Base-by-base conservation (phyloP, 2,888 invertebrate genomes). In the Netelia inedita region DNA sequence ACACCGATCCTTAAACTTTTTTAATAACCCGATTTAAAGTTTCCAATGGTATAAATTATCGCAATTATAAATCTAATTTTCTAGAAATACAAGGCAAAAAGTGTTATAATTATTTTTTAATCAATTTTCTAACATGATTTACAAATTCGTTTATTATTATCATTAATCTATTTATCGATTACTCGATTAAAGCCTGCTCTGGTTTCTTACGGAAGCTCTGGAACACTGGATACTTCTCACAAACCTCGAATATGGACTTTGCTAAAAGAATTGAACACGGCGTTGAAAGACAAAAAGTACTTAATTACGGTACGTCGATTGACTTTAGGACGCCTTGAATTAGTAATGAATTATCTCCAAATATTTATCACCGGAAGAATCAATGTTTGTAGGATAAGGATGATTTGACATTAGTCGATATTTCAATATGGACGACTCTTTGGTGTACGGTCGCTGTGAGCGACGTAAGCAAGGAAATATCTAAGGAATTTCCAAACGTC, bases 361-460 rank as follows among this genome's bases (percentile, higher is more conserved):
- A 61, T 43, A 53, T 75, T 75, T 71, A 35, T 53, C 23, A 14
- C n/a, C 1, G 35, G 46, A 41, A 50, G 57, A 53, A 74, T 68
- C 46, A 82, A 83, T 79, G 74, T 16, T 75, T 95, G 74, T 92
- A 96, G 96, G 94, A 95, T 81, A 95, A 95, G 86, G 80, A 79
- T 85, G 83, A 88, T 75, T 69, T 97, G 35, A 95, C 96, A 21
- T 94, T 96, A 2, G 96, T 96, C 0, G 98, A 98, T 93, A 94
- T 97, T 75, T 95, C 96, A 2, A 94, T 97, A 84, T 98, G 97
- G 97, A 95, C 96, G 59, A 95, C 96, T 0, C 88, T 98, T 3
- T 97, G 96, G 90, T 97, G 96, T 0, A 89, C 97, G 0, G 93
- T 94, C 82, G 94, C 94, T 87, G 96, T 95, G 87, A 94, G 94